Evolutionary conservation across 92 coral and sea anemone genomes (phyloP), one percentile per base, ranked within the genome.

Genomic region (Plumapathes pennacea): DNA sequence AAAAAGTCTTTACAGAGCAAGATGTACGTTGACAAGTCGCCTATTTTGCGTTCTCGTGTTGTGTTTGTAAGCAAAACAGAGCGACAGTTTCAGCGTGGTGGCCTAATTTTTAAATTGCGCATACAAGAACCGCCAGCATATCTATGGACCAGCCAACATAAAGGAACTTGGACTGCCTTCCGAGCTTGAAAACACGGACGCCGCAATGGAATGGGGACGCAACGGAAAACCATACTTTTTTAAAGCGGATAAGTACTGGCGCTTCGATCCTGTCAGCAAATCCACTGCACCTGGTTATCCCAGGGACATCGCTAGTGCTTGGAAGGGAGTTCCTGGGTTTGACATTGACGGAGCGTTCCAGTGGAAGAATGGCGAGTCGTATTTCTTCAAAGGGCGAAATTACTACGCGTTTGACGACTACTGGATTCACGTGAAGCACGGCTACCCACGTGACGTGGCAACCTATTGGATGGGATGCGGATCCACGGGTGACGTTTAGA

Each of bases 331-430:
- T 17, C 80, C 96, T 1, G 57, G 42, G 17, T n/a, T n/a, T n/a
- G 58, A 88, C 38, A 62, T 92, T 24, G 77, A 80, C 25, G 96
- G 96, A 1, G 98, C 77, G 5, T 56, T 83, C 33, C 97, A 89
- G 42, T 94, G 96, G 86, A 67, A 77, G 21, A 87, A 87, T 42
- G 77, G 80, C 26, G 77, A 67, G 21, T 78, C 86, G 0, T 88
- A 85, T 28, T 92, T 92, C 82, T 92, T 92, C 56, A 80, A 92
- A 14, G 89, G 82, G 6, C 24, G 11, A 13, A 63, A 67, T 22
- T 92, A 88, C 55, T 84, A 62, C 48, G 89, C 89, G 1, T 64
- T 84, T 27, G 83, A 94, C 47, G 73, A 66, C 42, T 3, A 18
- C 11, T 28, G 3, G 3, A 50, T 58, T 55, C 29, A 45, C 11